These are phyloP conservation scores for Esox lucius DNA, from an alignment of 2,797 vertebrate species.

Conservation along the genomic window DNA sequence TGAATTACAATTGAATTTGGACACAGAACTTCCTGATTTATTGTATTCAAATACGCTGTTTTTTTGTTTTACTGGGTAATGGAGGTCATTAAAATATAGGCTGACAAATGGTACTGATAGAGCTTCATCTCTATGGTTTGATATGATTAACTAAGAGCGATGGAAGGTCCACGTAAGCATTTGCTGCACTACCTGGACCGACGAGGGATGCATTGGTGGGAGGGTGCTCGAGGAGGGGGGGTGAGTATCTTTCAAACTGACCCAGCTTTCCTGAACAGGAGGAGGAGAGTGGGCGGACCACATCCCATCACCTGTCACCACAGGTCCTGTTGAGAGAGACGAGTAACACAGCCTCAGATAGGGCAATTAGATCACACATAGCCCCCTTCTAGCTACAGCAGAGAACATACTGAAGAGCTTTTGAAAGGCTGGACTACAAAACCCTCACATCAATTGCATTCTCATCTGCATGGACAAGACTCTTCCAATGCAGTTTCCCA, in stretches of 20 bases:
- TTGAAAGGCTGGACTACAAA: neutral
- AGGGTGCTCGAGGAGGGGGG: conserved; percentile 93
- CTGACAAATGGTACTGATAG: neutral
- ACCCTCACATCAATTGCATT: neutral
- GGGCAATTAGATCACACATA: neutral
- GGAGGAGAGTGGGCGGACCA: conserved; percentile 94
- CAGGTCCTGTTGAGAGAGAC: conserved; percentile 75
- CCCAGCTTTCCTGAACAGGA: conserved; percentile 97
- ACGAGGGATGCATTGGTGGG: conserved; percentile 94
- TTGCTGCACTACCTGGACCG: conserved; percentile 85
- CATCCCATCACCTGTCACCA: conserved; percentile 85
- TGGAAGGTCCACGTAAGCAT: neutral
- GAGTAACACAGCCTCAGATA: neutral
- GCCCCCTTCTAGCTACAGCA: neutral
- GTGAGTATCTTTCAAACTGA: conserved; percentile 81
- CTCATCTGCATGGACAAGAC: neutral
- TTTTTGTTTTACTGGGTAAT: neutral
- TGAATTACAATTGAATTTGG: neutral
- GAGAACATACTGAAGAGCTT: neutral
- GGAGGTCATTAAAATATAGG: neutral
- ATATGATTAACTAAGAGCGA: neutral
- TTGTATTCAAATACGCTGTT: neutral
- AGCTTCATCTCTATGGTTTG: neutral
- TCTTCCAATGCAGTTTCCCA: neutral
- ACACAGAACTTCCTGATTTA: neutral